A percentile compares a stretch with the other conserved stretches of the same genome.
Conservation (phyloP, 2,888 invertebrate genomes). For the Buathra laborator region DNA sequence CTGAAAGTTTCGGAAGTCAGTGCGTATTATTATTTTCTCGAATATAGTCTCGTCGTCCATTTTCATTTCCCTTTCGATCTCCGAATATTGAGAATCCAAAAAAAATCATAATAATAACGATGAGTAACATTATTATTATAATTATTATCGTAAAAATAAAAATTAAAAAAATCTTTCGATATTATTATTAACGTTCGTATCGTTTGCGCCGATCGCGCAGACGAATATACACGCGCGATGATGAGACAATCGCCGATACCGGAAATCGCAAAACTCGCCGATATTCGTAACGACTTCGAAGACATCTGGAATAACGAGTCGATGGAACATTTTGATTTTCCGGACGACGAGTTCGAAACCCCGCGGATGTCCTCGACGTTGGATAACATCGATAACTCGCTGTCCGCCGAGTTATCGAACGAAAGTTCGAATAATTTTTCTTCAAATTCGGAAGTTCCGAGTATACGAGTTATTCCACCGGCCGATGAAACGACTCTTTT, state of each 20-base stretch:
- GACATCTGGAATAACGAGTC: constrained; percentile 78
- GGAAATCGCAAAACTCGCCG: constrained; percentile 78
- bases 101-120: too few species aligned
- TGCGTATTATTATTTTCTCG: constrained; percentile 4
- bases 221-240: constrained; percentile 79
- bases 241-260: constrained; percentile 78
- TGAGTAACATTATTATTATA: too few species aligned
- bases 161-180: neutral
- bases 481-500: neutral
- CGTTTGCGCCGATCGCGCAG: constrained; percentile 63
- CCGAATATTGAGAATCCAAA: too few species aligned
- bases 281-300: constrained; percentile 70
- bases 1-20: constrained; percentile 76
- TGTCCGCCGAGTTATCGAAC: neutral
- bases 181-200: neutral
- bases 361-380: constrained; percentile 66
- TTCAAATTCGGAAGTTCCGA: constrained; percentile 21
- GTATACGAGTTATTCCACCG: constrained; percentile 43
- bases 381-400: constrained; percentile 68
- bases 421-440: neutral
- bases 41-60: too few species aligned
- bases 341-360: constrained; percentile 25
- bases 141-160: too few species aligned
- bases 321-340: constrained; percentile 11
- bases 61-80: too few species aligned